phyloP scores from a whole-genome alignment of 37 sponge, comb jelly and placozoan species.

The Amphimedon queenslandica region DNA sequence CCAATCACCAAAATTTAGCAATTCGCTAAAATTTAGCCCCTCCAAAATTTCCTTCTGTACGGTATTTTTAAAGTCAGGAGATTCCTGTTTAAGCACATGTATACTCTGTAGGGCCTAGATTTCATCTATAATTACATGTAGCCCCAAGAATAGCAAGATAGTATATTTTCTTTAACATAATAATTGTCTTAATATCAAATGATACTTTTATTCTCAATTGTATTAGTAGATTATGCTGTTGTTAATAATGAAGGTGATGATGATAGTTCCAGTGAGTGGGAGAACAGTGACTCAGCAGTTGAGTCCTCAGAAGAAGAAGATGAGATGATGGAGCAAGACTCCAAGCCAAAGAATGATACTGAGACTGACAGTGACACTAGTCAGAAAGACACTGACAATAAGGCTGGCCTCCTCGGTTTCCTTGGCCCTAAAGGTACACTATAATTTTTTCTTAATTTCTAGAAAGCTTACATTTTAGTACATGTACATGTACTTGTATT shows the following conservation, averaged over 20 bases:
- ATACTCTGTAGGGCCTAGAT: too few species aligned
- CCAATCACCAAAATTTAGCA: too few species aligned
- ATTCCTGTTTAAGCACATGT: too few species aligned
- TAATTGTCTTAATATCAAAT: not conserved
- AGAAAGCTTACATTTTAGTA: too few species aligned
- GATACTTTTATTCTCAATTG: not conserved
- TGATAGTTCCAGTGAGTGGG: conserved; percentile 36
- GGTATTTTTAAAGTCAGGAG: too few species aligned
- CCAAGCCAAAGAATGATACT: not conserved
- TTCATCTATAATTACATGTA: too few species aligned
- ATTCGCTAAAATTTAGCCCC: too few species aligned
- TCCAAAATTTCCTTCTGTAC: too few species aligned
- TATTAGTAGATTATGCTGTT: not conserved
- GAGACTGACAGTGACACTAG: conserved; percentile 3
- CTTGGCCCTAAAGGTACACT: conserved; percentile 34
- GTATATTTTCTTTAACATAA: too few species aligned
- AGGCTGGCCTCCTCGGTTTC: conserved; percentile 8
- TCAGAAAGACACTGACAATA: not conserved
- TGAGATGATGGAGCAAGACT: conserved; percentile 1
- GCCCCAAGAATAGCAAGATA: too few species aligned
- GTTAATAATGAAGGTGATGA: conserved; percentile 13
- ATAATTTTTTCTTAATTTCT: too few species aligned
- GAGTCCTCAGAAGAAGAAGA: conserved; percentile 52
- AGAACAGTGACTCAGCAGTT: conserved; percentile 65
- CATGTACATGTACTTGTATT: too few species aligned